phyloP scores from a whole-genome alignment of 2,888 invertebrate genomes.

The Rhimphoctona megacephalus region DNA sequence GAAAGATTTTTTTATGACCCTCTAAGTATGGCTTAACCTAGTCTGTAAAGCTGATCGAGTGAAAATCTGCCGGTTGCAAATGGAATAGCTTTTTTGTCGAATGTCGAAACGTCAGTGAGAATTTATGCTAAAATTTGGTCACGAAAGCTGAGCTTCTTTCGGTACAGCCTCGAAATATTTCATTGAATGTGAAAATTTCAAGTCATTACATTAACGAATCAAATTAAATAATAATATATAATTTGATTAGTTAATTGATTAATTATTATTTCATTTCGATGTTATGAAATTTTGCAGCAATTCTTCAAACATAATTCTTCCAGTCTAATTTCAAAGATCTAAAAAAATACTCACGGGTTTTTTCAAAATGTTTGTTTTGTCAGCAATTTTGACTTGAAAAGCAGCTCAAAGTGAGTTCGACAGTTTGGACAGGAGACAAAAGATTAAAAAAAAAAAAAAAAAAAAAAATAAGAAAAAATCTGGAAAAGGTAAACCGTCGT shows the following conservation, averaged over 20 bases:
- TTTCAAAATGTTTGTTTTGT: neutral
- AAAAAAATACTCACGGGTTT: neutral
- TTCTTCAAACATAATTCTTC: no score
- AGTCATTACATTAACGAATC: no score
- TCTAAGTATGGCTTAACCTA: slow-evolving; percentile 7
- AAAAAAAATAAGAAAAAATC: neutral
- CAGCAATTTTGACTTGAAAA: neutral
- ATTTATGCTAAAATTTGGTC: neutral
- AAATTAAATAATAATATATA: no score
- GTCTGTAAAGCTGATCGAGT: slow-evolving; percentile 5
- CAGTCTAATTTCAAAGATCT: no score
- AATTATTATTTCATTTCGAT: no score
- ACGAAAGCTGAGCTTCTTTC: neutral
- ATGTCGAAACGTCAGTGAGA: neutral
- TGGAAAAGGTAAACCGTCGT: slow-evolving; percentile 5
- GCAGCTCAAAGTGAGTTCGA: neutral
- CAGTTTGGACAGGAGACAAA: neutral
- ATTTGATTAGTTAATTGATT: no score
- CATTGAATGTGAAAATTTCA: no score
- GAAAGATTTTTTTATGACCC: neutral
- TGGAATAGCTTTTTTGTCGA: neutral
- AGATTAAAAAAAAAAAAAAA: neutral
- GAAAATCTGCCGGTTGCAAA: neutral
- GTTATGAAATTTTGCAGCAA: no score
- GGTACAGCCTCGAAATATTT: neutral